Evolutionary conservation across 2,797 vertebrate genomes (phyloP).

Genomic region (Jordanella pulchra): DNA sequence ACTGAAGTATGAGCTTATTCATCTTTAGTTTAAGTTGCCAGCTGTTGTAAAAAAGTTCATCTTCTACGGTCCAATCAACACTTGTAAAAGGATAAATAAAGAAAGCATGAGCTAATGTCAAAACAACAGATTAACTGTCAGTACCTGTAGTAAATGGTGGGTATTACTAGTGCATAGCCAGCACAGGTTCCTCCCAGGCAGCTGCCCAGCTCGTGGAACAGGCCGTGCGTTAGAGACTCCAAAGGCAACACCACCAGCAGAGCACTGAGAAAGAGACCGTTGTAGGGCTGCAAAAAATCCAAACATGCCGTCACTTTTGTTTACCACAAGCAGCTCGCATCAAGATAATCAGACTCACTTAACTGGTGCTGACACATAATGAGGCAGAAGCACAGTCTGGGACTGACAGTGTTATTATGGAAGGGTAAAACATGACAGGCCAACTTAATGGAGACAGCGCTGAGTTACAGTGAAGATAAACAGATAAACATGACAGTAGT

Average conservation of each 20-base stretch:
- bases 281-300: conserved; percentile 77
- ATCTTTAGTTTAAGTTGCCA: not conserved
- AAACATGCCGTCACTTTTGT: conserved; percentile 51
- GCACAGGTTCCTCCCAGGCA: conserved; percentile 95
- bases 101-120: not conserved
- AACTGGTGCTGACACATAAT: conserved; percentile 52
- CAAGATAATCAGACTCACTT: conserved; percentile 34
- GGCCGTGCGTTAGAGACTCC: conserved; percentile 92
- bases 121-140: not conserved
- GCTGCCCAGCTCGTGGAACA: conserved; percentile 93
- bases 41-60: no score
- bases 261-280: conserved; percentile 90
- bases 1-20: not conserved
- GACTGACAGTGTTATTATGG: conserved; percentile 44
- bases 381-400: conserved; percentile 44
- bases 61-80: not conserved
- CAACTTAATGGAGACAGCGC: conserved; percentile 35
- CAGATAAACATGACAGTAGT: conserved; percentile 23
- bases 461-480: conserved; percentile 28
- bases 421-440: conserved; percentile 51
- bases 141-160: conserved; percentile 95
- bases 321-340: conserved; percentile 29
- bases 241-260: conserved; percentile 92
- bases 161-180: conserved; percentile 96
- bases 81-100: not conserved